A percentile compares a stretch with the other conserved stretches of the same genome.
Conservation (phyloP, 2,797 vertebrate genomes). For the Paramormyrops hopkinsi region DNA sequence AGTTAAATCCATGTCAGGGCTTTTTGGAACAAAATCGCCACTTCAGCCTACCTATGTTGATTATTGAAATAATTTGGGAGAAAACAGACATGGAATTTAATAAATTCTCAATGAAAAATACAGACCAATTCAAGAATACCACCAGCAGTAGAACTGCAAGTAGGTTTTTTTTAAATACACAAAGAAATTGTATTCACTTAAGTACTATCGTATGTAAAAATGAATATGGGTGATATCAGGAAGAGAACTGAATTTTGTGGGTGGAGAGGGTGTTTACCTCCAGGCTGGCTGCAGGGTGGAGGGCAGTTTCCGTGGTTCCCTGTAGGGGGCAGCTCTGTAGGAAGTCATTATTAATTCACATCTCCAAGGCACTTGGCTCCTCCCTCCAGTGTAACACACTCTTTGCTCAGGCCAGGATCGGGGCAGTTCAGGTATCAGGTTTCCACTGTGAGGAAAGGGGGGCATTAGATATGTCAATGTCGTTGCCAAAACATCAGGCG, state of each 20-base stretch:
- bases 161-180: neutral
- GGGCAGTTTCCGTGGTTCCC: conserved; percentile 58
- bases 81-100: neutral
- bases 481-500: neutral
- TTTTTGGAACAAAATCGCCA: neutral
- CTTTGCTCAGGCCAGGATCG: conserved; percentile 8
- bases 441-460: neutral
- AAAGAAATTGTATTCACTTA: neutral
- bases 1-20: neutral
- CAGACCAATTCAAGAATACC: neutral
- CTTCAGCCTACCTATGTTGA: neutral
- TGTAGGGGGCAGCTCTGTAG: conserved; percentile 68
- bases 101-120: neutral
- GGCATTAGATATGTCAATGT: neutral
- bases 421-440: conserved; percentile 19
- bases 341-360: conserved; percentile 63
- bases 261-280: conserved; percentile 55
- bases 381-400: conserved; percentile 35
- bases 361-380: conserved; percentile 50
- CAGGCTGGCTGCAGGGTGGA: conserved; percentile 57
- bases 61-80: neutral
- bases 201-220: neutral
- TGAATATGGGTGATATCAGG: neutral
- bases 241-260: neutral
- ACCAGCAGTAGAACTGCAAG: neutral